A percentile compares a stretch with the other conserved stretches of the same genome.
phyloP scores from a whole-genome alignment of 2,888 invertebrate genomes.

The Drosophila antonietae region DNA sequence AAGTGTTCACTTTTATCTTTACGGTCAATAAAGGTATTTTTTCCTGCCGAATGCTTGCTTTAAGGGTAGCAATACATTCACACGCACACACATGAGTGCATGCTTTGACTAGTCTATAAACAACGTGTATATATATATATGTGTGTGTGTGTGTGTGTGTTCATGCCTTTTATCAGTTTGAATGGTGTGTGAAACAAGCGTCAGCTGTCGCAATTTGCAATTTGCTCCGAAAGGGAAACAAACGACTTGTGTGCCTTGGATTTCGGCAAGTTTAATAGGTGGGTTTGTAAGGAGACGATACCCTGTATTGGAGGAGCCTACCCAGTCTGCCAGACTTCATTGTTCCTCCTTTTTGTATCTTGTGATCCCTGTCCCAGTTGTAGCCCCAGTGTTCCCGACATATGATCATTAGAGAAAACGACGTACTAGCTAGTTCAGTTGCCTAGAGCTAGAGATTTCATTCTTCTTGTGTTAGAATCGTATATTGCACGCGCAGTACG shows the following conservation, averaged over 20 bases:
- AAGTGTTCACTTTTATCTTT: conserved; percentile 69
- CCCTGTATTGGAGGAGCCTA: background rate
- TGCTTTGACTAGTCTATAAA: background rate
- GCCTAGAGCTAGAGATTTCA: too few relatives aligned
- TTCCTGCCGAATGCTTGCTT: conserved; percentile 25
- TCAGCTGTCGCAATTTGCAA: conserved; percentile 34
- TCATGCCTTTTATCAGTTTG: background rate
- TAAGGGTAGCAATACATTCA: conserved; percentile 56
- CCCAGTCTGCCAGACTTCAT: background rate
- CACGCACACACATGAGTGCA: background rate
- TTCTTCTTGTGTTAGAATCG: too few relatives aligned
- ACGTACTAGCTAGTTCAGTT: too few relatives aligned
- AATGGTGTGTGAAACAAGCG: conserved; percentile 6
- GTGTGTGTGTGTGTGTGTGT: background rate
- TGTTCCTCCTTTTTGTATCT: too few relatives aligned
- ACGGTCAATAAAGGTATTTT: conserved; percentile 67
- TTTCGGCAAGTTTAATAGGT: background rate
- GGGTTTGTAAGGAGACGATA: background rate
- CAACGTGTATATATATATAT: background rate
- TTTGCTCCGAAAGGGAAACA: background rate
- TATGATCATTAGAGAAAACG: too few relatives aligned
- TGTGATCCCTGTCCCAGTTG: too few relatives aligned
- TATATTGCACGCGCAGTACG: too few relatives aligned
- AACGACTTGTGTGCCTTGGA: background rate
- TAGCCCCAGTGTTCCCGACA: too few relatives aligned